Evolutionary conservation across 2,113 vertebrate species (phyloP).

Genomic region (Ursus arctos): DNA sequence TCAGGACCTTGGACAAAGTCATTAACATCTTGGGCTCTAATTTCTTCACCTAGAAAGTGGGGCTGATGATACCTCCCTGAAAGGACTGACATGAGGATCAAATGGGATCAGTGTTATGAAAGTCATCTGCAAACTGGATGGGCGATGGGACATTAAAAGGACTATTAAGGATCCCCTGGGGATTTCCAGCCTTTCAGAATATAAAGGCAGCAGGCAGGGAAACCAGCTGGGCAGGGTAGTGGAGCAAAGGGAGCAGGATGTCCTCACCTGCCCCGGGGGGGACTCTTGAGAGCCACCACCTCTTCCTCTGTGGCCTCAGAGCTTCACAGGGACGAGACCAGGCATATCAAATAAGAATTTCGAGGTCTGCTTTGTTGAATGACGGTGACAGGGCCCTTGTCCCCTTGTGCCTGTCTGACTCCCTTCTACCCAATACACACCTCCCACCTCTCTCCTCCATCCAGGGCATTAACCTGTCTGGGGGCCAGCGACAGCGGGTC

Average conservation of each 20-base stretch:
- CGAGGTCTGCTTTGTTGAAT: neutral
- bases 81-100: neutral
- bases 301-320: neutral
- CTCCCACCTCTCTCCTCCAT: neutral
- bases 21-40: neutral
- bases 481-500: constrained; percentile 96
- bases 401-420: neutral
- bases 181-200: neutral
- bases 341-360: neutral
- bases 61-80: neutral
- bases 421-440: neutral
- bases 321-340: neutral
- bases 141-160: neutral
- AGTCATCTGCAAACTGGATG: neutral
- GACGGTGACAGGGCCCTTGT: neutral
- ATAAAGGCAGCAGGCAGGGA: neutral
- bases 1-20: constrained; percentile 27
- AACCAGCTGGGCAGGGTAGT: neutral
- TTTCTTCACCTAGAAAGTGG: constrained; percentile 4
- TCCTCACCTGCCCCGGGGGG: neutral
- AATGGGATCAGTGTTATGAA: neutral
- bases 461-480: constrained; percentile 98
- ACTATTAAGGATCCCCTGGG: neutral
- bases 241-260: neutral
- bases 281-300: neutral